These are phyloP conservation scores for Hipparchia sbordonii DNA, from an alignment of 2,888 invertebrate genomes.

Conservation along the genomic window DNA sequence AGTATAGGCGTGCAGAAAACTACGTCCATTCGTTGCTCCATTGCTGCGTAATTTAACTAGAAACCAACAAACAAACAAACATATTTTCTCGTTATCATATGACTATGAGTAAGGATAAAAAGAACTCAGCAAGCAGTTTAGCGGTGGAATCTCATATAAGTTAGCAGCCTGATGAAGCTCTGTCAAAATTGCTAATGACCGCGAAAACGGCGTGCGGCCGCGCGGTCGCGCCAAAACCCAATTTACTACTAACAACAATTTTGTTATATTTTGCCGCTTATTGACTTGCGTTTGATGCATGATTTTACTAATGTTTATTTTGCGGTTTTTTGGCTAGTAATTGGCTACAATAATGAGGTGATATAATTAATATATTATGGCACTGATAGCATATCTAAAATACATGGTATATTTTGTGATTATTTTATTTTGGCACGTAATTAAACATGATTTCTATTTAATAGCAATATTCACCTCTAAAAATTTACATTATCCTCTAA, in stretches of 20 bases:
- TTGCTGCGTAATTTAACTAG: too few relatives aligned
- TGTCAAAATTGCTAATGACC: conserved; percentile 81
- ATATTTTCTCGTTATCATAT: too few relatives aligned
- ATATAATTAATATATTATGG: too few relatives aligned
- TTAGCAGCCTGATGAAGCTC: conserved; percentile 60
- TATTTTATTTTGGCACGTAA: too few relatives aligned
- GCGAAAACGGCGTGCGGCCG: conserved; percentile 67
- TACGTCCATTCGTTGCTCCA: too few relatives aligned
- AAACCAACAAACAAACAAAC: too few relatives aligned
- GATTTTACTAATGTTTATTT: conserved; percentile 5
- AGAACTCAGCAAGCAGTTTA: conserved; percentile 48
- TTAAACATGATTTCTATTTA: too few relatives aligned
- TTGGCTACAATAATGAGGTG: background rate
- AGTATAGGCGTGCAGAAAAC: too few relatives aligned
- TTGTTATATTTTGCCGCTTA: conserved; percentile 53
- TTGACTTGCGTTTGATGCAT: conserved; percentile 36
- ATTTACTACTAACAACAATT: conserved; percentile 76
- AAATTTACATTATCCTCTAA: too few relatives aligned
- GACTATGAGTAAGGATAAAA: conserved; percentile 4
- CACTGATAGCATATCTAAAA: too few relatives aligned
- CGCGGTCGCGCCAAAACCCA: conserved; percentile 74
- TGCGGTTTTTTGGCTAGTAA: background rate
- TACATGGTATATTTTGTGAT: too few relatives aligned
- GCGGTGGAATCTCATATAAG: conserved; percentile 62
- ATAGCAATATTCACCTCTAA: too few relatives aligned